These are phyloP conservation scores for Mugil cephalus DNA, from an alignment of 2,113 vertebrate species.

Conservation along the genomic window DNA sequence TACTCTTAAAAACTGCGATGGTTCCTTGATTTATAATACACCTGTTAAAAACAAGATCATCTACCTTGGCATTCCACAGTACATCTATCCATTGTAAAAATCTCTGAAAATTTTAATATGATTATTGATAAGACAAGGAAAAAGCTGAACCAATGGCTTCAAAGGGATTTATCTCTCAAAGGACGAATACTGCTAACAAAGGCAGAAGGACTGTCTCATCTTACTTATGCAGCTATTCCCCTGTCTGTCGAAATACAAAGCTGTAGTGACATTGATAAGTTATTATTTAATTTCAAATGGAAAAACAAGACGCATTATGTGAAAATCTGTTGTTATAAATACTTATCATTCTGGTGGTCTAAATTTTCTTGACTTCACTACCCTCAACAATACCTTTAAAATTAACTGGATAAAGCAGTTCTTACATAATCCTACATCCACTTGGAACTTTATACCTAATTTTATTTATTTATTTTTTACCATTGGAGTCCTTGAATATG, in stretches of 20 bases:
- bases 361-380: neutral
- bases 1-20: neutral
- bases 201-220: too few species aligned
- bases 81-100: neutral
- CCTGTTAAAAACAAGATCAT: neutral
- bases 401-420: too few species aligned
- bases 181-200: neutral
- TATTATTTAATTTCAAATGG: too few species aligned
- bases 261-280: too few species aligned
- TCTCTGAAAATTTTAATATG: neutral
- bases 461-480: too few species aligned
- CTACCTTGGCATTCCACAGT: neutral
- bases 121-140: neutral
- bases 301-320: too few species aligned
- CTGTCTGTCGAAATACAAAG: too few species aligned
- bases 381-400: neutral
- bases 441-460: too few species aligned
- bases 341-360: neutral
- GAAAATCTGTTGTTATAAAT: neutral
- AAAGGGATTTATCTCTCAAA: neutral
- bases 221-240: too few species aligned
- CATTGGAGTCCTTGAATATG: too few species aligned
- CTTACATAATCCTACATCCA: too few species aligned
- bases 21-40: neutral
- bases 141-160: neutral